These are phyloP conservation scores for Whitmania pigra DNA, from an alignment of 1,140 invertebrate species.

Conservation along the genomic window DNA sequence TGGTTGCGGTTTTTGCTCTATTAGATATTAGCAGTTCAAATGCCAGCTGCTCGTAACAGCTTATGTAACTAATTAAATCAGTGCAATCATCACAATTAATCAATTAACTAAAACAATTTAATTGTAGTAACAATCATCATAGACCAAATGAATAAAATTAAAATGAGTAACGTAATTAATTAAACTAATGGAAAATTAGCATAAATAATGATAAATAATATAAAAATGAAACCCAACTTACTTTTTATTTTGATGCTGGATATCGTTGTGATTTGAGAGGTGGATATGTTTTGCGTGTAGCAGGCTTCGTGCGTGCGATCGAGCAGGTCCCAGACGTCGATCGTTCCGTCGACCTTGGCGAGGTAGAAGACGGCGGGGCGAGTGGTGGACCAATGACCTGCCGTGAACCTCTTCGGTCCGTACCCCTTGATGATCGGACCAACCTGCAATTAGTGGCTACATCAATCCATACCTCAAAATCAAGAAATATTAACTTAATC, in stretches of 20 bases:
- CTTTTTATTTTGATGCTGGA: constrained; percentile 37
- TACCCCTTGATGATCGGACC: constrained; percentile 37
- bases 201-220: too few species aligned
- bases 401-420: constrained; percentile 30
- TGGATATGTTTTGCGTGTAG: constrained; percentile 39
- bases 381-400: constrained; percentile 42
- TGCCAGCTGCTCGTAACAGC: too few species aligned
- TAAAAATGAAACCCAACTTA: constrained; percentile 23
- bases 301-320: constrained; percentile 44
- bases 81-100: neutral
- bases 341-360: constrained; percentile 41
- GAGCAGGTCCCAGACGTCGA: constrained; percentile 46
- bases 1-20: too few species aligned
- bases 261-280: constrained; percentile 34
- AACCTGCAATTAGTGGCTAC: constrained; percentile 28
- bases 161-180: too few species aligned
- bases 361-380: constrained; percentile 44
- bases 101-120: neutral
- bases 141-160: neutral
- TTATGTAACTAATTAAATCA: too few species aligned
- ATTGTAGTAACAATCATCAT: neutral
- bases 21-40: too few species aligned
- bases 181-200: neutral
- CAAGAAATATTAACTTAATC: too few species aligned
- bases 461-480: too few species aligned